A percentile compares a stretch with the other conserved stretches of the same genome.
phyloP scores from a whole-genome alignment of 2,797 vertebrate species.

The Gallinago nigripennis region DNA sequence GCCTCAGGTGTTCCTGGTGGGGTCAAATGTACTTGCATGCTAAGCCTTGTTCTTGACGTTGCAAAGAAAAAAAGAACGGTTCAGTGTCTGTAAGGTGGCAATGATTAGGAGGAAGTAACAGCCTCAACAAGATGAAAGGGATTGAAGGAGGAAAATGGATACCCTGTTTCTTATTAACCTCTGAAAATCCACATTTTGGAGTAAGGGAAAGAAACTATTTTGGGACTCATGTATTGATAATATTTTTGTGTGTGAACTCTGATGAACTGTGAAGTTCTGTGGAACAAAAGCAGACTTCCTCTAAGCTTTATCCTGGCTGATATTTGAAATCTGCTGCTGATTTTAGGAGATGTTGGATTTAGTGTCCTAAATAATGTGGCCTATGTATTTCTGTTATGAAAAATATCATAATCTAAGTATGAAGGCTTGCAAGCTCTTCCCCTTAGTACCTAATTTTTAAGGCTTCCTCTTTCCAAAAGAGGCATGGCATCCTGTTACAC shows the following conservation, averaged over 20 bases:
- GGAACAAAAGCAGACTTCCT: background rate
- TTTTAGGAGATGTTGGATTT: background rate
- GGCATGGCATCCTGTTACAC: background rate
- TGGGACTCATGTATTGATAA: background rate
- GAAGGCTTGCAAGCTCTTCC: background rate
- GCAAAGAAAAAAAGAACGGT: background rate
- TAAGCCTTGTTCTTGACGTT: background rate
- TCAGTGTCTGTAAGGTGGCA: background rate
- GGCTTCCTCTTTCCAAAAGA: background rate
- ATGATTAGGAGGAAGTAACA: background rate
- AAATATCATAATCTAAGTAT: background rate
- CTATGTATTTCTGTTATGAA: background rate
- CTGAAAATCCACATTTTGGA: background rate
- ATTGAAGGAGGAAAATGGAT: background rate
- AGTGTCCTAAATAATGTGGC: background rate
- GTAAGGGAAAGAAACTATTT: background rate
- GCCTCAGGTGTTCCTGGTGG: background rate
- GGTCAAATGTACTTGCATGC: background rate
- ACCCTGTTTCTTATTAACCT: background rate
- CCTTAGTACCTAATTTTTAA: background rate
- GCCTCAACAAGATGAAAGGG: background rate
- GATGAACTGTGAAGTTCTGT: background rate
- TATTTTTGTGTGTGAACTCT: background rate
- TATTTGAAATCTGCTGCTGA: background rate
- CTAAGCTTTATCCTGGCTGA: background rate